Percentiles rank a stretch among this genome's conserved stretches.
Evolutionary conservation across 2,888 invertebrate species (phyloP).

Genomic region (Yponomeuta plumbellus): DNA sequence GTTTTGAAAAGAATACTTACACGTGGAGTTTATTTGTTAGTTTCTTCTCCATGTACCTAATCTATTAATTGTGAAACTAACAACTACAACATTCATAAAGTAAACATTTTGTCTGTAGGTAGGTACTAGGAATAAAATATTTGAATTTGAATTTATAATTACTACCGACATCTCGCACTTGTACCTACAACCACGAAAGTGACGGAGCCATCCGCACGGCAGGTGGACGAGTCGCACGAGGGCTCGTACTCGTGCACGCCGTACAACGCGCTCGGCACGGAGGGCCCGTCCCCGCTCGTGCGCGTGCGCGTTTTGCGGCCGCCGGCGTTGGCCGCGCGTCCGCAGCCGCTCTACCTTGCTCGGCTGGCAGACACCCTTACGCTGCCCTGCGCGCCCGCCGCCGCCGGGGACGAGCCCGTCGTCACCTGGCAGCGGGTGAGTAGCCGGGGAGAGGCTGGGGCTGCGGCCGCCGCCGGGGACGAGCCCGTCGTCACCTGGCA

Average conservation of each 20-base stretch:
- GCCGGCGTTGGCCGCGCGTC: conserved; percentile 87
- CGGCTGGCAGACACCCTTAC: conserved; percentile 87
- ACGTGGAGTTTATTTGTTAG: too few species aligned
- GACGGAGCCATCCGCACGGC: too few species aligned
- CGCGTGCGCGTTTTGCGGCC: conserved; percentile 90
- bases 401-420: conserved; percentile 80
- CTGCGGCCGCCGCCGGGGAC: conserved; percentile 82
- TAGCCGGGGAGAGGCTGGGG: conserved; percentile 87
- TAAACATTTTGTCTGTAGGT: too few species aligned
- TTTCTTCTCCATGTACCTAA: too few species aligned
- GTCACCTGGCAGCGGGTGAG: conserved; percentile 82
- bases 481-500: conserved; percentile 81
- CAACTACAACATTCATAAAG: too few species aligned
- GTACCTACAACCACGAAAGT: too few species aligned
- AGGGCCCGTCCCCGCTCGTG: conserved; percentile 89
- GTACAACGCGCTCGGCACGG: conserved; percentile 91
- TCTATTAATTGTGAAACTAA: too few species aligned
- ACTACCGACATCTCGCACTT: too few species aligned
- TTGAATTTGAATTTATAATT: too few species aligned
- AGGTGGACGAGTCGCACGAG: conserved; percentile 89
- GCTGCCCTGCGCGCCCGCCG: conserved; percentile 88
- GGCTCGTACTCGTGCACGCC: conserved; percentile 95
- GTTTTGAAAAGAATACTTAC: too few species aligned
- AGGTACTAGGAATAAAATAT: too few species aligned
- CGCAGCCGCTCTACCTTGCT: conserved; percentile 89